Conservation (phyloP, 2,113 vertebrate genomes). For the Leptobrachium leishanense region DNA sequence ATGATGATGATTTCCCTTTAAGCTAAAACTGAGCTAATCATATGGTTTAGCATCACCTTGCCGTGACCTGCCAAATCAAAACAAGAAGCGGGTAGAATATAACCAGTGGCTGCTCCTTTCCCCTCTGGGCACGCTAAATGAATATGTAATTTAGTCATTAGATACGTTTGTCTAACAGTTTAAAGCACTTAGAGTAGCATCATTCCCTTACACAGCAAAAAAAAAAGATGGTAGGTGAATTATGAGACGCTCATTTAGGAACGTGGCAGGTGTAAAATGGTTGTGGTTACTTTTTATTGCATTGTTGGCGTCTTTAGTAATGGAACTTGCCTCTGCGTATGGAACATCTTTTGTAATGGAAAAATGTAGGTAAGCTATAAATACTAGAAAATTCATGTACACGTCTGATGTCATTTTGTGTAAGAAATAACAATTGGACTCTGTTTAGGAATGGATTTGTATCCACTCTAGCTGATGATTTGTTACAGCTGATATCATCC, state of each 20-base stretch:
- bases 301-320: conserved; percentile 25
- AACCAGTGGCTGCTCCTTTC: conserved; percentile 3
- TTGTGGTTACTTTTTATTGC: conserved; percentile 33
- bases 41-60: not conserved
- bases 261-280: conserved; percentile 21
- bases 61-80: not conserved
- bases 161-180: conserved; percentile 20
- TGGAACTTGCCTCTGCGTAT: conserved; percentile 11
- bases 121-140: conserved; percentile 4
- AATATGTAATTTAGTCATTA: conserved; percentile 26
- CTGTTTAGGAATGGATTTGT: too few species aligned
- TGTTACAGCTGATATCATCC: too few species aligned
- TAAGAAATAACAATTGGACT: not conserved
- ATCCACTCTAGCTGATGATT: too few species aligned
- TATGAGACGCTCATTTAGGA: conserved; percentile 3
- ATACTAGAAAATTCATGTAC: not conserved
- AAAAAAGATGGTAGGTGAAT: conserved; percentile 24
- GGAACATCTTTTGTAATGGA: conserved; percentile 31
- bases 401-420: not conserved
- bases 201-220: not conserved
- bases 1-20: too few species aligned
- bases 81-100: not conserved
- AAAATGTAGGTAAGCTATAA: not conserved
- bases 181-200: conserved; percentile 15
- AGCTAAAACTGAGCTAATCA: not conserved